Percentiles rank a stretch among this genome's conserved stretches.
Conservation (phyloP, 2,888 invertebrate species). For the Ferdinandea cuprea region DNA sequence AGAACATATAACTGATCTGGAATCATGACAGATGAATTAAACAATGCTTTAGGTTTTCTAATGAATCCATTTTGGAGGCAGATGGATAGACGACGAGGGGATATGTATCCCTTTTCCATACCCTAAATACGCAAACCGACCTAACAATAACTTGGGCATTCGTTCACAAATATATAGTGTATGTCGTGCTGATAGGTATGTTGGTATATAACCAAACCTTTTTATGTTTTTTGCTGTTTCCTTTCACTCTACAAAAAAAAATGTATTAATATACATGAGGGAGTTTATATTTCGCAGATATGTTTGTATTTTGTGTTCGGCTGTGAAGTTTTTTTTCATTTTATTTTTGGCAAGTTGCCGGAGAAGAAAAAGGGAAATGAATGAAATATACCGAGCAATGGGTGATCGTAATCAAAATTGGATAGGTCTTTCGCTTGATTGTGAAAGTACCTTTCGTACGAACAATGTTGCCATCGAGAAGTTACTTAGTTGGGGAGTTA, state of each 20-base stretch:
- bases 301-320: slow-evolving; percentile 40
- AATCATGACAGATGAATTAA: slow-evolving; percentile 52
- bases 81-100: slow-evolving; percentile 36
- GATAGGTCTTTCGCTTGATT: slow-evolving; percentile 17
- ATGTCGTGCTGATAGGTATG: not conserved
- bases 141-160: too few species aligned
- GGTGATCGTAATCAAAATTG: slow-evolving; percentile 62
- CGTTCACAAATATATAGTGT: too few species aligned
- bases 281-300: slow-evolving; percentile 66
- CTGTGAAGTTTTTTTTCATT: not conserved
- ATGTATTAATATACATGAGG: slow-evolving; percentile 48
- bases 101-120: slow-evolving; percentile 6
- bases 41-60: slow-evolving; percentile 35
- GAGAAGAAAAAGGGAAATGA: slow-evolving; percentile 39
- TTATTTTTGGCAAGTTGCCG: slow-evolving; percentile 45
- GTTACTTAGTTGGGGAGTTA: not conserved
- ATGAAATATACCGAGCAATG: slow-evolving; percentile 52
- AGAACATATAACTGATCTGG: slow-evolving; percentile 21
- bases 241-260: slow-evolving; percentile 37
- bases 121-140: not conserved
- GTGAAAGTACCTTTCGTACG: slow-evolving; percentile 30
- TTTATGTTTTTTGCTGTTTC: slow-evolving; percentile 41
- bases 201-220: slow-evolving; percentile 57
- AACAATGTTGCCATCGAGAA: slow-evolving; percentile 15
- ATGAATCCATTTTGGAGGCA: slow-evolving; percentile 24